phyloP scores from a whole-genome alignment of 2,113 vertebrate species.

The Macquaria australasica region DNA sequence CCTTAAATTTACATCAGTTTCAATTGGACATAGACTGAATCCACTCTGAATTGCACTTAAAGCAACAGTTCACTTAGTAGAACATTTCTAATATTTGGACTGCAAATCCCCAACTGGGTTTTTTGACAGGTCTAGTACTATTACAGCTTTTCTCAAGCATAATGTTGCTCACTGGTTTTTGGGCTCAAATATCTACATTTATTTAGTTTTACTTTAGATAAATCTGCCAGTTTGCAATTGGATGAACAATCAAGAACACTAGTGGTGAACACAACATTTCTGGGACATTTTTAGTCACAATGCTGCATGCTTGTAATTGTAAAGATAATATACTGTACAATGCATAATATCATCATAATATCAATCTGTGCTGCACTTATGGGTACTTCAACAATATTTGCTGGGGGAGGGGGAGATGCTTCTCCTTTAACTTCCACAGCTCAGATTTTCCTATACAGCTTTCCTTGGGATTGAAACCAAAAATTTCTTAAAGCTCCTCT shows the following conservation, averaged over 20 bases:
- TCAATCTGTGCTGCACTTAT: background rate
- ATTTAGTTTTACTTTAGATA: background rate
- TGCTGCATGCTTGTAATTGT: background rate
- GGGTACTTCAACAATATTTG: background rate
- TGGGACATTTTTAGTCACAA: too few relatives aligned
- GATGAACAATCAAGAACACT: background rate
- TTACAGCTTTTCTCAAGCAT: slow-evolving; percentile 4
- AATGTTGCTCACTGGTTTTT: background rate
- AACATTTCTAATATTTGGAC: slow-evolving; percentile 34
- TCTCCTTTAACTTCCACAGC: background rate
- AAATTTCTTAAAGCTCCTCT: too few relatives aligned
- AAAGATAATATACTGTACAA: background rate
- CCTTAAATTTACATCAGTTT: slow-evolving; percentile 71
- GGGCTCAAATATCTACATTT: background rate
- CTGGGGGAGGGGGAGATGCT: background rate
- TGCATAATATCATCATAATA: background rate
- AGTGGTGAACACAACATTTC: background rate
- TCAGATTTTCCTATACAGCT: background rate
- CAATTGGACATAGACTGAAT: slow-evolving; percentile 23
- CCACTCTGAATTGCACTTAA: slow-evolving; percentile 37
- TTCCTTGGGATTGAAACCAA: too few relatives aligned
- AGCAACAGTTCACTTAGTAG: slow-evolving; percentile 7
- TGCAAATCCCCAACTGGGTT: background rate
- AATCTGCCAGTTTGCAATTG: background rate
- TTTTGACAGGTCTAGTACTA: background rate